phyloP scores from a whole-genome alignment of 2,797 vertebrate species.

The Odontamblyopus lacepedii region DNA sequence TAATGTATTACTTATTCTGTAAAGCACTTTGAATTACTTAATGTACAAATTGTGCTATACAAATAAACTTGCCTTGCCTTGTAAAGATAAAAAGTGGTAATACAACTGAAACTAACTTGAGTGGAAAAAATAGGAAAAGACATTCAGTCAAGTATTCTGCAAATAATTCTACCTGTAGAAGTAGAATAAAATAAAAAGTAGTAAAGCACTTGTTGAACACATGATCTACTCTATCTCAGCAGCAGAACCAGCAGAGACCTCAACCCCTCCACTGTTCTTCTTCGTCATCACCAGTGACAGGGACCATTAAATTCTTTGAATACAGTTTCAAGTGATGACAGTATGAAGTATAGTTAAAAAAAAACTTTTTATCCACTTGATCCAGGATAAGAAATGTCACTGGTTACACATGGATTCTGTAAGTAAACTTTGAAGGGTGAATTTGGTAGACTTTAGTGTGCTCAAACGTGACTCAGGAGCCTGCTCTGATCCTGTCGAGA shows the following conservation, averaged over 20 bases:
- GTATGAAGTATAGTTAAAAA: slow-evolving; percentile 6
- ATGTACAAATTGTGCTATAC: no score
- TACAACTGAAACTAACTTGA: no score
- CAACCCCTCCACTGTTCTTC: neutral
- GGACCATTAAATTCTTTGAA: neutral
- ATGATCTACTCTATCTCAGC: neutral
- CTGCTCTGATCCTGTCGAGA: slow-evolving; percentile 38
- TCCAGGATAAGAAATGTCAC: slow-evolving; percentile 43
- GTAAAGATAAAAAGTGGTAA: no score
- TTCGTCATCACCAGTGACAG: neutral
- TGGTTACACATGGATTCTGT: slow-evolving; percentile 21
- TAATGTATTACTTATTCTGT: no score
- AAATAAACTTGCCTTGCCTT: no score
- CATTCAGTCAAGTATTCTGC: no score
- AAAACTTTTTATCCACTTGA: slow-evolving; percentile 49
- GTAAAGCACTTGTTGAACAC: neutral
- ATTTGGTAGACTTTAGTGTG: slow-evolving; percentile 48
- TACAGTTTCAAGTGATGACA: neutral
- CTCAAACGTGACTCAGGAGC: slow-evolving; percentile 34
- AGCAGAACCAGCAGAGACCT: neutral
- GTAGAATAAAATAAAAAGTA: no score
- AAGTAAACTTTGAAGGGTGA: slow-evolving; percentile 48
- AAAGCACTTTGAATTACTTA: no score
- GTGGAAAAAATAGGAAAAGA: no score
- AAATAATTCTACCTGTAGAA: no score